Base-by-base conservation (phyloP, 2,888 invertebrate species). In the Odontocolon sp. region DNA sequence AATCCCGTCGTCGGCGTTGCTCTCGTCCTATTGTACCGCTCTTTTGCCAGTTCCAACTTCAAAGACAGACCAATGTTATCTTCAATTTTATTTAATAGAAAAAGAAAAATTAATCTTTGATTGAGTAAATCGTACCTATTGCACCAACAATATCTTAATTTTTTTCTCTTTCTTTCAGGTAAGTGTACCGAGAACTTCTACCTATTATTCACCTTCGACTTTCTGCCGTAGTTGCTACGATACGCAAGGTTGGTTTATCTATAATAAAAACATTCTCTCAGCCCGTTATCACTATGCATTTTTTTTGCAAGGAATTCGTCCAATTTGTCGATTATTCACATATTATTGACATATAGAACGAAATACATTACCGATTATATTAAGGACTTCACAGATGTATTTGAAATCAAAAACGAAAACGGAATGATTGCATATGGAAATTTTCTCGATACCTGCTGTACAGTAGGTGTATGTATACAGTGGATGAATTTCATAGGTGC, bases 91-190 rank as follows among this genome's bases (percentile, higher is more conserved):
- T n/a, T n/a, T n/a, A n/a, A n/a, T n/a, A n/a, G n/a, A 26, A 16
- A 21, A 50, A 50, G 5, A 28, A 14, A 16, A 64, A 50, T 14
- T 50, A 26, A 64, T 50, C 23, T 6, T 2, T 18, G 23, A 63
- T 11, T n/a, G n/a, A 63, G 16, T 2, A 14, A 50, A 50, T 36
- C 2, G 16, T 36, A 36, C 9, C 14, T n/a, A 3, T 23, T 14
- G 50, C 18, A 14, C 8, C 14, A 18, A 21, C 61, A 21, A 54
- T 73, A 18, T 50, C 64, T 47, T 66, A 40, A 68, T 73, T 16
- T 18, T 28, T 16, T 23, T 9, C 36, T 68, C 2, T 66, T 11
- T 66, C 42, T 77, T 77, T 33, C 72, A 77, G 77, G 77, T 77
- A 63, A 77, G 77, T 77, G 71, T 38, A 56, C 28, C 8, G 18